A percentile compares a stretch with the other conserved stretches of the same genome.
Evolutionary conservation across 2,888 invertebrate species (phyloP).

Genomic region (Zelleria hepariella): DNA sequence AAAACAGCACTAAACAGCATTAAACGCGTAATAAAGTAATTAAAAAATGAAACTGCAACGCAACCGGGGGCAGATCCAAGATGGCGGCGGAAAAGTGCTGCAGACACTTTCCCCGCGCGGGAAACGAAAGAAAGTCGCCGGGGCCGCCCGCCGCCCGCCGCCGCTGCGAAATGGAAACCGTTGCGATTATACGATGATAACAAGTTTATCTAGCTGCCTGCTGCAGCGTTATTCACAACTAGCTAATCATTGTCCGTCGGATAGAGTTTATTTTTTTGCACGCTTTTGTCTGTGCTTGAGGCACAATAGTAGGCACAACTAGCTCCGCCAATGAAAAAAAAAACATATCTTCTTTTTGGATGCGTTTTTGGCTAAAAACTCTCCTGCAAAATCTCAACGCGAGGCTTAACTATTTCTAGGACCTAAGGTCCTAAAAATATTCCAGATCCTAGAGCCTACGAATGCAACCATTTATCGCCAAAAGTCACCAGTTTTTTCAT

Average conservation of each 20-base stretch:
- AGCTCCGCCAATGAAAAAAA: no score
- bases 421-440: no score
- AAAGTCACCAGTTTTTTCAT: no score
- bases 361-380: no score
- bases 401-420: no score
- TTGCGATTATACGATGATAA: slow-evolving; percentile 53
- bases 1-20: no score
- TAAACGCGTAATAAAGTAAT: background rate
- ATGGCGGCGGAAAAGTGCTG: slow-evolving; percentile 69
- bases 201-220: slow-evolving; percentile 21
- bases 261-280: background rate
- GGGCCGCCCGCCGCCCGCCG: slow-evolving; percentile 14
- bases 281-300: background rate
- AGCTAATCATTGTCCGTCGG: background rate
- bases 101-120: slow-evolving; percentile 62
- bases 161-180: slow-evolving; percentile 65
- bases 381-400: no score
- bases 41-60: slow-evolving; percentile 2
- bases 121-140: slow-evolving; percentile 66
- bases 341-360: no score
- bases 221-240: background rate
- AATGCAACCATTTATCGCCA: no score
- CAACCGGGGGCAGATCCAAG: slow-evolving; percentile 27
- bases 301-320: background rate
- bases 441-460: background rate